These are phyloP conservation scores for Drosophila nigricruria DNA, from an alignment of 2,888 invertebrate genomes.

Conservation along the genomic window DNA sequence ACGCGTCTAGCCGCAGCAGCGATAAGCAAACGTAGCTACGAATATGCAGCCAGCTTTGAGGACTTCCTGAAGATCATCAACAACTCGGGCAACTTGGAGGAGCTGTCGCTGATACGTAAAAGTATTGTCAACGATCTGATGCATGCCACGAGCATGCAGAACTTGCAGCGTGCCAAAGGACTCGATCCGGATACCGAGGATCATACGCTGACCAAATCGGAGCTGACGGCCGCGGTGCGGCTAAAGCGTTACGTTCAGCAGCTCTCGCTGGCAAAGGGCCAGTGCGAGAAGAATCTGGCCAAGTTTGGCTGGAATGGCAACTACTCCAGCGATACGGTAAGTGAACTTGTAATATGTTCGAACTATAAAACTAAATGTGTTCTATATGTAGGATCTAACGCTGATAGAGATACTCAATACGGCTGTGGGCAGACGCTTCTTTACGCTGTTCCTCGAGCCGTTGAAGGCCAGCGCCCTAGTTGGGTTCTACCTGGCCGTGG, in stretches of 20 bases:
- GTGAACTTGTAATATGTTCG: background rate
- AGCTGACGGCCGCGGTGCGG: slow-evolving; percentile 92
- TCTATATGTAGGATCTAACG: slow-evolving; percentile 88
- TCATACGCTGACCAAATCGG: slow-evolving; percentile 89
- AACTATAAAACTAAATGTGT: background rate
- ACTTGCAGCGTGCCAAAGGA: slow-evolving; percentile 93
- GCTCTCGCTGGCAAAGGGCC: slow-evolving; percentile 91
- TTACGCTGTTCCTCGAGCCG: slow-evolving; percentile 93
- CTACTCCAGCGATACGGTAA: slow-evolving; percentile 86
- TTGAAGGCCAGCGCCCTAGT: slow-evolving; percentile 93
- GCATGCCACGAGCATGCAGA: slow-evolving; percentile 96
- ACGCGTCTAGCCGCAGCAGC: slow-evolving; percentile 92
- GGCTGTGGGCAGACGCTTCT: slow-evolving; percentile 91
- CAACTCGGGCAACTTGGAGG: slow-evolving; percentile 92
- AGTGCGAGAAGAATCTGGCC: slow-evolving; percentile 91
- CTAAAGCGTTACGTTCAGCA: slow-evolving; percentile 94
- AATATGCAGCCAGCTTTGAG: slow-evolving; percentile 95
- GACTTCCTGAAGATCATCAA: slow-evolving; percentile 94
- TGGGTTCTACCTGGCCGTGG: slow-evolving; percentile 94
- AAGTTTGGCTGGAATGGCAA: slow-evolving; percentile 92
- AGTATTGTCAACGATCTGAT: slow-evolving; percentile 96
- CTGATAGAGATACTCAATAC: slow-evolving; percentile 91
- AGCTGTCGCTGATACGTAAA: slow-evolving; percentile 92
- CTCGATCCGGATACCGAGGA: slow-evolving; percentile 85
- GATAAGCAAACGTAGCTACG: slow-evolving; percentile 92